Conservation (phyloP, 2,797 vertebrate species). For the Lagocephalus sceleratus region DNA sequence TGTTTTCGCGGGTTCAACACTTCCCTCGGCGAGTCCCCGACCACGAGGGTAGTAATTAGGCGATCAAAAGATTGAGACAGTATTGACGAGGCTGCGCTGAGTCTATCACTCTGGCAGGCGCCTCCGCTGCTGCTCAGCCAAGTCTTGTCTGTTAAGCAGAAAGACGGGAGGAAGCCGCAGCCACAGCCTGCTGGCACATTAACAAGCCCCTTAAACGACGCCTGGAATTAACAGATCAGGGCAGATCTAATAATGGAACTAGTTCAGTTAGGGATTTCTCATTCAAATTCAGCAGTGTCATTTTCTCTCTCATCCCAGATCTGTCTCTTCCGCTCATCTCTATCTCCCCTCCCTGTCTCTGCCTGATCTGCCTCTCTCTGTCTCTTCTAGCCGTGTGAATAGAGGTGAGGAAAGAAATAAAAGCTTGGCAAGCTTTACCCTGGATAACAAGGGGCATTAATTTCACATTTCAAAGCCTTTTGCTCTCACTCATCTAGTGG, state of each 20-base stretch:
- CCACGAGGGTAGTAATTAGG: conserved; percentile 61
- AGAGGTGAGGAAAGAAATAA: conserved; percentile 47
- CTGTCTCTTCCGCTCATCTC: conserved; percentile 28
- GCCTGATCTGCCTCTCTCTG: conserved; percentile 19
- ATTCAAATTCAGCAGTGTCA: conserved; percentile 43
- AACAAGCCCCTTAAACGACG: conserved; percentile 62
- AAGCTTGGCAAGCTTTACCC: conserved; percentile 40
- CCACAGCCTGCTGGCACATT: conserved; percentile 52
- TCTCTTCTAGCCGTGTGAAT: conserved; percentile 41
- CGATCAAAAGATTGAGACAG: conserved; percentile 63
- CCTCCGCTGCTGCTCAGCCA: conserved; percentile 44
- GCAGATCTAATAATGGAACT: conserved; percentile 62
- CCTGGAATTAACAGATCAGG: conserved; percentile 68
- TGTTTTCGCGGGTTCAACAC: conserved; percentile 33
- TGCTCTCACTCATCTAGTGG: conserved; percentile 17
- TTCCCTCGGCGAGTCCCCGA: conserved; percentile 46
- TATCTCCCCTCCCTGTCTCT: conserved; percentile 23
- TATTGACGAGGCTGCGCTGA: conserved; percentile 65
- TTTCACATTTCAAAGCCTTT: conserved; percentile 44
- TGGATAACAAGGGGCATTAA: conserved; percentile 52
- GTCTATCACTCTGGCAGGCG: conserved; percentile 65
- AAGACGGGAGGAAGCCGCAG: conserved; percentile 31
- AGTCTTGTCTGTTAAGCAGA: conserved; percentile 49
- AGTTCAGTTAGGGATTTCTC: conserved; percentile 48
- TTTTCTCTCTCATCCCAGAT: conserved; percentile 26